Evolutionary conservation across 2,888 invertebrate species (phyloP), one percentile per base, ranked within the genome.

Genomic region (Atrina japonica): DNA sequence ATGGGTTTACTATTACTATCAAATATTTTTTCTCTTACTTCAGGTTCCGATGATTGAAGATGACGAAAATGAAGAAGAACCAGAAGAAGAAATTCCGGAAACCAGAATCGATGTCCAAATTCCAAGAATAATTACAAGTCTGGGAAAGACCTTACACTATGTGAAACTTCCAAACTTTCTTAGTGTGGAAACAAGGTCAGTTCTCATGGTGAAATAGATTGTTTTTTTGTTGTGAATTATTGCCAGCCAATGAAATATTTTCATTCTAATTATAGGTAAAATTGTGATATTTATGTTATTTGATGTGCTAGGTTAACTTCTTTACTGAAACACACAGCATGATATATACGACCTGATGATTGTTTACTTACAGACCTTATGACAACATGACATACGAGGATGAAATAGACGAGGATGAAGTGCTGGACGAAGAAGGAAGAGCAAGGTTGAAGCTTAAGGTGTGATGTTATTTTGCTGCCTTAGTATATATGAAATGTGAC

Each of bases 351-450:
- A n/a, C n/a, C n/a, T n/a, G n/a, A n/a, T n/a, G n/a, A n/a, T n/a
- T n/a, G n/a, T 69, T 49, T 53, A 45, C 47, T 73, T 80, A 45
- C 75, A 91, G 98, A 76, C 99, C 99, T 0, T 99, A 98, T 88
- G 98, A 99, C 88, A 94, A 95, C 0, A 95, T 94, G 73, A 96
- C 96, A 0, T 99, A 99, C 89, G 99, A 99, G 90, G 98, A 99
- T 91, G 99, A 99, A 92, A 96, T 98, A 79, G 99, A 99, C 88
- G 99, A 99, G 84, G 98, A 99, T 90, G 98, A 98, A 90, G 96
- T 97, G 0, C 92, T 98, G 82, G 99, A 99, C 88, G 99, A 99
- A 87, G 99, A 99, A 92, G 99, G 99, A 86, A 93, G 98, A 71
- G 96, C 96, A 6, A 93, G 96, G 64, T 82, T 92, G 52, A 93